Evolutionary conservation across 2,797 vertebrate genomes (phyloP).

Genomic region (Paramormyrops hopkinsi): DNA sequence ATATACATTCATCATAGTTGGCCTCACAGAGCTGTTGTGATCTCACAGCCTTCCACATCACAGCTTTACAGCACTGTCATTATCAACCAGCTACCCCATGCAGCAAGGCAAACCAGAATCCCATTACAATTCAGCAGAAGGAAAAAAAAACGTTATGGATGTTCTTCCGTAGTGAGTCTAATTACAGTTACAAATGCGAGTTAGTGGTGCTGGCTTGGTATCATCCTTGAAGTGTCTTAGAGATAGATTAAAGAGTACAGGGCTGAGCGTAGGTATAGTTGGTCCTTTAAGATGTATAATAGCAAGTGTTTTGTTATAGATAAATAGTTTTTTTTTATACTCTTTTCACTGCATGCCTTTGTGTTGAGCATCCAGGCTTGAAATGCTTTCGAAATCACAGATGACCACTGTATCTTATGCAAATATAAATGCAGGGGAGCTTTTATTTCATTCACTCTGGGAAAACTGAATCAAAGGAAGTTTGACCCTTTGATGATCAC

Average conservation of each 20-base stretch:
- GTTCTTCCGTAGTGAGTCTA: constrained; percentile 4
- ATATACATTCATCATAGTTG: background rate
- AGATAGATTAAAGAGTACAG: background rate
- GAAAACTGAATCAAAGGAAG: background rate
- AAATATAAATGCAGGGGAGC: background rate
- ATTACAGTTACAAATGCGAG: background rate
- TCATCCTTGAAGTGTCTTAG: background rate
- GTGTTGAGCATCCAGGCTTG: background rate
- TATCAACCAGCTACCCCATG: background rate
- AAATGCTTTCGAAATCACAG: background rate
- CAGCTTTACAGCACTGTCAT: background rate
- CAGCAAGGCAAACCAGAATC: constrained; percentile 6
- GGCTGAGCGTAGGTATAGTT: background rate
- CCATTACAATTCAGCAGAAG: constrained; percentile 13
- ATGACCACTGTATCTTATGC: background rate
- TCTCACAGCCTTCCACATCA: background rate
- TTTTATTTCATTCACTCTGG: background rate
- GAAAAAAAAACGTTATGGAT: constrained; percentile 21
- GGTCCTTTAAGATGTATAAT: background rate
- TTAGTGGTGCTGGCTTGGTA: background rate
- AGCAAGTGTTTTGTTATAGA: background rate
- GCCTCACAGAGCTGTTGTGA: background rate
- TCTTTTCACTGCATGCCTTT: background rate
- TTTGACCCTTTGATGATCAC: background rate
- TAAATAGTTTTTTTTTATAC: background rate